Percentiles rank a stretch among this genome's conserved stretches.
Evolutionary conservation across 2,113 vertebrate genomes (phyloP).

Genomic region (Ammodytes dubius): DNA sequence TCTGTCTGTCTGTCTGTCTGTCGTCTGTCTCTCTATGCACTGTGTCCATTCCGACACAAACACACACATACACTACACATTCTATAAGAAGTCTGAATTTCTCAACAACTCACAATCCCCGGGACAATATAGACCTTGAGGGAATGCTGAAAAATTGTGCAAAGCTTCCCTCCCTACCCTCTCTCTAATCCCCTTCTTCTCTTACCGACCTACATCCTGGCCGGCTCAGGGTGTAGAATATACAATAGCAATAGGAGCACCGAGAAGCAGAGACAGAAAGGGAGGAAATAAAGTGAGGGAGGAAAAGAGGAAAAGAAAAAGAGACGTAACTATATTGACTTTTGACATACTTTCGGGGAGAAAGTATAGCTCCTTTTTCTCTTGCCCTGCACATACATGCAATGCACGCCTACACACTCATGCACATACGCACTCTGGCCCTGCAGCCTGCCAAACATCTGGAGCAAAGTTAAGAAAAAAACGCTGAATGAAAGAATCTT

Average conservation of each 20-base stretch:
- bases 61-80: constrained; percentile 13
- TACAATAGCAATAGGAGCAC: constrained; percentile 30
- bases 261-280: constrained; percentile 7
- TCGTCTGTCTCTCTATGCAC: constrained; percentile 54
- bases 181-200: constrained; percentile 43
- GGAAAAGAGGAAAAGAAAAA: constrained; percentile 25
- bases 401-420: constrained; percentile 44
- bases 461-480: constrained; percentile 81
- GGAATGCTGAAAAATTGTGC: constrained; percentile 35
- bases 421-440: constrained; percentile 52
- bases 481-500: constrained; percentile 82
- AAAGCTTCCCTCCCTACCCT: constrained; percentile 30
- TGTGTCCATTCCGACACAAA: constrained; percentile 12
- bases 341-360: constrained; percentile 67
- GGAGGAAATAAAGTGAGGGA: not conserved
- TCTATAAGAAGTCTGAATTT: constrained; percentile 52
- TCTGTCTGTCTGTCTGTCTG: constrained; percentile 64
- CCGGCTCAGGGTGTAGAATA: constrained; percentile 44
- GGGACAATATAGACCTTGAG: constrained; percentile 38
- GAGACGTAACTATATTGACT: constrained; percentile 59
- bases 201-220: constrained; percentile 40
- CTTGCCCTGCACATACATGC: constrained; percentile 38
- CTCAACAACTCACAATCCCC: constrained; percentile 47
- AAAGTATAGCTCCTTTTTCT: constrained; percentile 55
- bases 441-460: constrained; percentile 80